Evolutionary conservation across 2,113 vertebrate species (phyloP).

Genomic region (Leptobrachium ailaonicum): DNA sequence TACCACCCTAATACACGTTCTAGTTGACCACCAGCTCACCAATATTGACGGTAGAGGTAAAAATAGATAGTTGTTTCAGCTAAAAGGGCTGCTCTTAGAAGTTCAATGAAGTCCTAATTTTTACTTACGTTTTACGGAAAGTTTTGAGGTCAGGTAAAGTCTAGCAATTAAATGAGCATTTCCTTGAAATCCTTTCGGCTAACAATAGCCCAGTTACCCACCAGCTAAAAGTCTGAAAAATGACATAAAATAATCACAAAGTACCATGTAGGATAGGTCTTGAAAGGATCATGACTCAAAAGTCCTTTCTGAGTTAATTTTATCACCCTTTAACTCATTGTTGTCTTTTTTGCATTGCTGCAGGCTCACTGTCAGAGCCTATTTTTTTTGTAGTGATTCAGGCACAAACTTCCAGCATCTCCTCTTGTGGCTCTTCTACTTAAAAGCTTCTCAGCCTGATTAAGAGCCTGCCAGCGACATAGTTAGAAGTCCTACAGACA

Average conservation of each 20-base stretch:
- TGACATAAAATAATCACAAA: not conserved
- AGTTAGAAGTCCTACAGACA: conserved; percentile 35
- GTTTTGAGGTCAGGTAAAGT: not conserved
- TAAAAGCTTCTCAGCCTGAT: conserved; percentile 33
- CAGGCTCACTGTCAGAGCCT: conserved; percentile 15
- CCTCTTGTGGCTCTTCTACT: conserved; percentile 35
- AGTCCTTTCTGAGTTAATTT: conserved; percentile 2
- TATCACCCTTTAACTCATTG: conserved; percentile 36
- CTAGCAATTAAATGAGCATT: not conserved
- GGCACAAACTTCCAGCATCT: conserved; percentile 27
- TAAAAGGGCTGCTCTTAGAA: too few relatives aligned
- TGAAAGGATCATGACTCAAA: not conserved
- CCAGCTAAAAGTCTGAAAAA: not conserved
- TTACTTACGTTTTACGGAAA: too few relatives aligned
- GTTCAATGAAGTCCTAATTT: too few relatives aligned
- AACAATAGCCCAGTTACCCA: not conserved
- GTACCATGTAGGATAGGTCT: not conserved
- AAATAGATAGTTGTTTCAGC: too few relatives aligned
- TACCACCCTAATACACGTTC: too few relatives aligned
- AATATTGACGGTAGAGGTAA: too few relatives aligned
- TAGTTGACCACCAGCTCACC: too few relatives aligned
- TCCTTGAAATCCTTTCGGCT: not conserved
- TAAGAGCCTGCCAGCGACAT: conserved; percentile 29
- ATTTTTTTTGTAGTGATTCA: conserved; percentile 31
- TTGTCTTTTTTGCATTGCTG: conserved; percentile 11